Evolutionary conservation across 2,113 vertebrate genomes (phyloP).

Genomic region (Oreochromis niloticus): DNA sequence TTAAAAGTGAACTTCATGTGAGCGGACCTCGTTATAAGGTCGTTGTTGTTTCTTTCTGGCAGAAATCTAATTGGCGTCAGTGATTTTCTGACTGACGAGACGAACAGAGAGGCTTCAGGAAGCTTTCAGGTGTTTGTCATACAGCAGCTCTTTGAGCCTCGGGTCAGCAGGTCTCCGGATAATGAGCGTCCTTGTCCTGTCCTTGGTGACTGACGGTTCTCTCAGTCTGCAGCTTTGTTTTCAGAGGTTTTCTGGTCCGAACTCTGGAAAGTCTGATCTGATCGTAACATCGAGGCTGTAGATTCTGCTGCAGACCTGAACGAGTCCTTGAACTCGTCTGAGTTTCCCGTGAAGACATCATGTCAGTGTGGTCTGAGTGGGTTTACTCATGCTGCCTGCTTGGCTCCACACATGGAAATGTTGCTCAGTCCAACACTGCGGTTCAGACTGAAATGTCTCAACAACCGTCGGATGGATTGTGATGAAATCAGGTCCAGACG

Average conservation of each 20-base stretch:
- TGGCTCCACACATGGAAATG: neutral
- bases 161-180: neutral
- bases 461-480: neutral
- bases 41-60: neutral
- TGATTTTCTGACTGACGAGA: neutral
- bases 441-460: neutral
- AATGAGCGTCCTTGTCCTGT: neutral
- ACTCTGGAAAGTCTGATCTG: neutral
- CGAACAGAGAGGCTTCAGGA: neutral
- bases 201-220: neutral
- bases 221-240: neutral
- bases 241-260: neutral
- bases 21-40: accelerated
- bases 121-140: neutral
- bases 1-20: neutral
- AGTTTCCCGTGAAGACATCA: neutral
- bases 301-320: neutral
- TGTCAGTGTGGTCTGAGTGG: neutral
- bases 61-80: neutral
- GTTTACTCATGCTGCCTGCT: neutral
- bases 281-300: neutral
- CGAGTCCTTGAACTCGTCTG: neutral
- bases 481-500: neutral
- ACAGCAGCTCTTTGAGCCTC: neutral
- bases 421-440: neutral